A percentile compares a stretch with the other conserved stretches of the same genome.
Evolutionary conservation across 2,797 vertebrate genomes (phyloP).

Genomic region (Falco columbarius): DNA sequence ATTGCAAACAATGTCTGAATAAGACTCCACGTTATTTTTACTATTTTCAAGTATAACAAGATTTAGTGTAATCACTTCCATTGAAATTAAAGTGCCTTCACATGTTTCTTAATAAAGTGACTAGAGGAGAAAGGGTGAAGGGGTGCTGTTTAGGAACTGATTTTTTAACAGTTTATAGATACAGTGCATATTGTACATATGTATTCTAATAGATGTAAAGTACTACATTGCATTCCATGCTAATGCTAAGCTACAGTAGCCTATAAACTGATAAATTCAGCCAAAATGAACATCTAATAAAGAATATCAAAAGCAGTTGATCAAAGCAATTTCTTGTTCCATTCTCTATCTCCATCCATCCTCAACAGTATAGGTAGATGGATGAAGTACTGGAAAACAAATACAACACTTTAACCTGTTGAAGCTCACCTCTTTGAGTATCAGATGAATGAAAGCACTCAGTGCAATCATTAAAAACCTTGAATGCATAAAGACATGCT

Average conservation of each 20-base stretch:
- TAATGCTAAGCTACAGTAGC: slow-evolving; percentile 58
- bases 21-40: not conserved
- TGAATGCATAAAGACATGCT: not conserved
- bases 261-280: slow-evolving; percentile 56
- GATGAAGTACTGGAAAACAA: not conserved
- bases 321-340: slow-evolving; percentile 14
- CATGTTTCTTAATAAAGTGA: slow-evolving; percentile 25
- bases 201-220: slow-evolving; percentile 57
- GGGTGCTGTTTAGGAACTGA: not conserved
- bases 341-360: not conserved
- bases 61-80: slow-evolving; percentile 7
- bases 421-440: not conserved
- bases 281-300: slow-evolving; percentile 45
- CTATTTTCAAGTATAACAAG: not conserved
- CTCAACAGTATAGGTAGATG: not conserved
- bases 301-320: slow-evolving; percentile 47
- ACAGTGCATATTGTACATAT: slow-evolving; percentile 3
- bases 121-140: not conserved
- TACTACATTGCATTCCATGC: slow-evolving; percentile 50
- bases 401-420: not conserved
- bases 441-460: slow-evolving; percentile 15
- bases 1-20: not conserved
- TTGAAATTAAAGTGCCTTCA: slow-evolving; percentile 44
- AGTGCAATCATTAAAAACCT: slow-evolving; percentile 11
- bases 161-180: slow-evolving; percentile 47